These are phyloP conservation scores for Apus apus DNA, from an alignment of 2,113 vertebrate species.

Conservation along the genomic window DNA sequence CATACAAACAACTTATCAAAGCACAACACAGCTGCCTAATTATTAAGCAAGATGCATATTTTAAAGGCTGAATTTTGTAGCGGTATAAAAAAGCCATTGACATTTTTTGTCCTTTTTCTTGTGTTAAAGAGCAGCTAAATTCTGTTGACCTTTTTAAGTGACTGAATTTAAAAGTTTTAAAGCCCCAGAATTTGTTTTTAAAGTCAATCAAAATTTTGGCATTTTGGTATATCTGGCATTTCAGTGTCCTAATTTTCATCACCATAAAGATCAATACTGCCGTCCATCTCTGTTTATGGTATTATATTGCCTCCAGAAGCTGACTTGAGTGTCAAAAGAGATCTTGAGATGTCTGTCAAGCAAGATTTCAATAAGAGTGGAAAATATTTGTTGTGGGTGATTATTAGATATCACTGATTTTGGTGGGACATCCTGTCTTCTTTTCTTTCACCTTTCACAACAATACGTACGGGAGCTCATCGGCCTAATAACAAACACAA, in stretches of 20 bases:
- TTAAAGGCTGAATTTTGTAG: not conserved
- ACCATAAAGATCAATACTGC: conserved; percentile 11
- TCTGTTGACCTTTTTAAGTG: conserved; percentile 29
- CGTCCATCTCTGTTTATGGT: not conserved
- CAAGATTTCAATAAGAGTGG: not conserved
- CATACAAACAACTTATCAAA: not conserved
- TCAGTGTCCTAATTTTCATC: conserved; percentile 21
- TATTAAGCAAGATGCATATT: not conserved
- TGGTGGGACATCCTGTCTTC: not conserved
- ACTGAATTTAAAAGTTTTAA: conserved; percentile 19
- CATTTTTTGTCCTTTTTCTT: not conserved
- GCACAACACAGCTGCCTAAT: not conserved
- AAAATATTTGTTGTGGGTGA: conserved; percentile 23
- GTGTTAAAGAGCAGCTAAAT: not conserved
- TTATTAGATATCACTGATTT: conserved; percentile 19
- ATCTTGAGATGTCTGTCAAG: not conserved
- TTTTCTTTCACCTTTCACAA: conserved; percentile 21
- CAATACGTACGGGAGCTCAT: not conserved
- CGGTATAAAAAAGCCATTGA: not conserved
- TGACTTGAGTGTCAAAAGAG: conserved; percentile 7
- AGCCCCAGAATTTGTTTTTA: not conserved
- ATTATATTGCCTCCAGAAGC: conserved; percentile 22
- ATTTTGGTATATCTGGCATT: conserved; percentile 25
- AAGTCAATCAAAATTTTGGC: conserved; percentile 42
- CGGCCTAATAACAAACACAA: conserved; percentile 22